Percentiles rank a stretch among this genome's conserved stretches.
Evolutionary conservation across 2,888 invertebrate species (phyloP).

Genomic region (Oscheius sp.): DNA sequence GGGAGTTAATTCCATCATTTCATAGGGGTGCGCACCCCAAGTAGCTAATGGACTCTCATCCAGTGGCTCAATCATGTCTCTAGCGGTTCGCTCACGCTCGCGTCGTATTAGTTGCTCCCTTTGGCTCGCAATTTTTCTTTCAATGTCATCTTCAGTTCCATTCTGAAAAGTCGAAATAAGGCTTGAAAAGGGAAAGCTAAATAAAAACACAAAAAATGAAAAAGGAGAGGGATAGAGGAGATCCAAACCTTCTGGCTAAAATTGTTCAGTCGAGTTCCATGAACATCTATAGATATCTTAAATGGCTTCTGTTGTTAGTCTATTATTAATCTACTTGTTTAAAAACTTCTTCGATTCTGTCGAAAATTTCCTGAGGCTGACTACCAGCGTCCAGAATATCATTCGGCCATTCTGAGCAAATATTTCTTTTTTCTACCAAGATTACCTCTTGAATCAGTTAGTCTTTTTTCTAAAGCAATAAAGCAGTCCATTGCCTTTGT

Average conservation of each 20-base stretch:
- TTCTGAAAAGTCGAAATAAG: background rate
- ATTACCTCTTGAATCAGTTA: background rate
- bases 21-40: background rate
- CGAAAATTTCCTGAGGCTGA: slow-evolving; percentile 3
- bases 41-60: background rate
- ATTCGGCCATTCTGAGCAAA: slow-evolving; percentile 5
- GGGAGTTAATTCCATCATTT: background rate
- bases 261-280: too few species aligned
- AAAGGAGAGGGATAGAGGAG: background rate
- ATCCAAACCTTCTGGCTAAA: too few species aligned
- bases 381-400: slow-evolving; percentile 3
- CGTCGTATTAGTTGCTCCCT: slow-evolving; percentile 11
- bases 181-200: background rate
- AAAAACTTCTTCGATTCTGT: background rate
- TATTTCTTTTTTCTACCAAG: background rate
- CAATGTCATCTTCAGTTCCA: slow-evolving; percentile 6
- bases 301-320: background rate
- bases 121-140: slow-evolving; percentile 20
- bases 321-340: background rate
- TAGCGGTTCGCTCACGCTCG: slow-evolving; percentile 8
- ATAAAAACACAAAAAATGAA: background rate
- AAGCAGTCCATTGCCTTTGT: background rate
- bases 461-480: background rate
- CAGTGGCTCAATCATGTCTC: slow-evolving; percentile 23
- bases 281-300: too few species aligned